Evolutionary conservation across 2,888 invertebrate genomes (phyloP).

Genomic region (Aelia acuminata): DNA sequence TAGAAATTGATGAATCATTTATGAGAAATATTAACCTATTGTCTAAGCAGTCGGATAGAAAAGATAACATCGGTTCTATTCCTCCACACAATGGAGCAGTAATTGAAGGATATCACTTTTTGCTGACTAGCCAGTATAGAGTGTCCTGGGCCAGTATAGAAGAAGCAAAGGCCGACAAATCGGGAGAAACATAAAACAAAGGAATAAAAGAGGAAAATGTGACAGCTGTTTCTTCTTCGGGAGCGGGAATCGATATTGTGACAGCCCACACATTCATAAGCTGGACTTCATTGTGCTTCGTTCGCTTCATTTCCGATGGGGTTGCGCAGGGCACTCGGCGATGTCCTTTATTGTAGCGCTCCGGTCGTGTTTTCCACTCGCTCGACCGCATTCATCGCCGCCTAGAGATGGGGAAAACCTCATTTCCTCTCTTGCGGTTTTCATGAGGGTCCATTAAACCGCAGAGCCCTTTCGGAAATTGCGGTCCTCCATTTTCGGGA

Average conservation of each 20-base stretch:
- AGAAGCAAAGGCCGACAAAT: background rate
- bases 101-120: conserved; percentile 24
- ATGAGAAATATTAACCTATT: conserved; percentile 1
- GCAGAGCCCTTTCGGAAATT: conserved; percentile 53
- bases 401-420: conserved; percentile 46
- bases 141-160: background rate
- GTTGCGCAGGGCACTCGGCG: background rate
- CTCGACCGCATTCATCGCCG: conserved; percentile 26
- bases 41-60: background rate
- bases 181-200: conserved; percentile 23
- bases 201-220: conserved; percentile 23
- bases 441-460: conserved; percentile 54
- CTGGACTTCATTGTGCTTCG: conserved; percentile 21
- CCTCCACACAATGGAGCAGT: background rate
- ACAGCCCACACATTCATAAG: background rate
- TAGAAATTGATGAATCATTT: conserved; percentile 23
- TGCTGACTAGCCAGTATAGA: background rate
- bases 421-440: conserved; percentile 51
- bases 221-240: conserved; percentile 42
- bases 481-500: conserved; percentile 46
- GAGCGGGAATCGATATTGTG: conserved; percentile 8
- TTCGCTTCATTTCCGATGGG: conserved; percentile 39
- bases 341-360: conserved; percentile 24
- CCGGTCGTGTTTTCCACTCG: conserved; percentile 16
- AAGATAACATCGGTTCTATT: conserved; percentile 6